Base-by-base conservation (phyloP, 1,140 invertebrate species). In the Ceratina australensis region DNA sequence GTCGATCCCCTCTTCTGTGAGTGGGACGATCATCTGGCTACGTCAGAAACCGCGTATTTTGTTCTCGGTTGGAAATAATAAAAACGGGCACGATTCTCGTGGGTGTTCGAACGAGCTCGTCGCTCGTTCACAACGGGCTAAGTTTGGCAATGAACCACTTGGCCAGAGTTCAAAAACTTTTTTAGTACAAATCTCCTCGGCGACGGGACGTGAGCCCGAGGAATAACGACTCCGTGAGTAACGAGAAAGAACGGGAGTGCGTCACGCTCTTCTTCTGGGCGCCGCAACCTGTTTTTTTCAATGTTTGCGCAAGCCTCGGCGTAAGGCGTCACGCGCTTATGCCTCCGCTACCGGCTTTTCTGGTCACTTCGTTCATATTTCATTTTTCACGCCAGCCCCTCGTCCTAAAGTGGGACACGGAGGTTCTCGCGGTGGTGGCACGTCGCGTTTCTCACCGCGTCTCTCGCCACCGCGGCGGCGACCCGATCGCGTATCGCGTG, bases 231-330 rank as follows among this genome's bases (percentile, higher is more conserved):
- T 42, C 16, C 28, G 33, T 67, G 73, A 80, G 49, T 69, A 75
- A 76, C 73, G 72, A 63, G n/a, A 33, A 18, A 26, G 28, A 42
- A 42, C 33, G 33, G 10, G 50, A 80, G 33, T 63, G 78, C 78
- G 57, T 77, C 73, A 63, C 49, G 18, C 59, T 69, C 64, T 72
- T 80, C 73, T 71, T 80, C 72, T 69, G 65, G 56, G 50, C 65
- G 78, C 33, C 78, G 20, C 65, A 80, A 80, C 78, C 78, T 80
- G 78, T 80, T 80, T 80, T 54, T 79, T 77, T 71, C 73, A 56
- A 63, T 68, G 72, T 80, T 69, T 69, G 50, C 65, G 65, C 15
- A 54, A 24, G 54, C 49, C 20, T 76, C 28, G 7, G 72, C 49
- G 42, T 28, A 16, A 24, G 63, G 49, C 72, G 78, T 71, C 78